A percentile compares a stretch with the other conserved stretches of the same genome.
Conservation (phyloP, 2,113 vertebrate species). For the Furnarius figulus region DNA sequence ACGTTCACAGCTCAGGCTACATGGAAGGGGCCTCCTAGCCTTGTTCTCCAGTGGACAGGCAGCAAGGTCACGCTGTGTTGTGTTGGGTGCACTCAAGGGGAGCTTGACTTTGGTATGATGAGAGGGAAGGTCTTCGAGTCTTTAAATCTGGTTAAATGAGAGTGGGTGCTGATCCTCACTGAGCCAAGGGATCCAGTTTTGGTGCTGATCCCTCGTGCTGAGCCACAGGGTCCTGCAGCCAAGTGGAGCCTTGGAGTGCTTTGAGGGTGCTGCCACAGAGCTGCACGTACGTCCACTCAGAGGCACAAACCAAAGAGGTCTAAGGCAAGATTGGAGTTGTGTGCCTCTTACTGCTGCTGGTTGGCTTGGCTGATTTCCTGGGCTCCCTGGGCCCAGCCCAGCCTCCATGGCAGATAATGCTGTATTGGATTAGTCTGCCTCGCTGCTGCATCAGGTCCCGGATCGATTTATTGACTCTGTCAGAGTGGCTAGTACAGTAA, state of each 20-base stretch:
- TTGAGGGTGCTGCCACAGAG: constrained; percentile 9
- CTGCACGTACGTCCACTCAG: background rate
- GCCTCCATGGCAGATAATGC: constrained; percentile 68
- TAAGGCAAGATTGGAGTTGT: background rate
- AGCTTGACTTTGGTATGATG: background rate
- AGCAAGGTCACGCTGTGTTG: background rate
- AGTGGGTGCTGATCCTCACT: constrained; percentile 13
- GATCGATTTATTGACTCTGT: constrained; percentile 90
- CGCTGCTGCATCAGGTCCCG: constrained; percentile 75
- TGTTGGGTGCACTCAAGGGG: background rate
- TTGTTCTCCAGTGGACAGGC: background rate
- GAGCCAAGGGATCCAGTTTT: background rate
- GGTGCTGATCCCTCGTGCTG: background rate
- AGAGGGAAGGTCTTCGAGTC: background rate
- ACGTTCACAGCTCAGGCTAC: background rate
- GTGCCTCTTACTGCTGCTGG: background rate
- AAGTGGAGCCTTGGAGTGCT: background rate
- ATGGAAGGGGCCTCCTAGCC: background rate
- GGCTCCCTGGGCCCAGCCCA: background rate
- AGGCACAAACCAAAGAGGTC: background rate
- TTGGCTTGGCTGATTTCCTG: constrained; percentile 35
- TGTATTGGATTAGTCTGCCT: constrained; percentile 77
- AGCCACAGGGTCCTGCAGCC: background rate
- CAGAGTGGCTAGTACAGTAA: constrained; percentile 79
- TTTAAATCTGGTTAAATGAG: background rate